Conservation (phyloP, 2,113 vertebrate species). For the Hypomesus transpacificus region DNA sequence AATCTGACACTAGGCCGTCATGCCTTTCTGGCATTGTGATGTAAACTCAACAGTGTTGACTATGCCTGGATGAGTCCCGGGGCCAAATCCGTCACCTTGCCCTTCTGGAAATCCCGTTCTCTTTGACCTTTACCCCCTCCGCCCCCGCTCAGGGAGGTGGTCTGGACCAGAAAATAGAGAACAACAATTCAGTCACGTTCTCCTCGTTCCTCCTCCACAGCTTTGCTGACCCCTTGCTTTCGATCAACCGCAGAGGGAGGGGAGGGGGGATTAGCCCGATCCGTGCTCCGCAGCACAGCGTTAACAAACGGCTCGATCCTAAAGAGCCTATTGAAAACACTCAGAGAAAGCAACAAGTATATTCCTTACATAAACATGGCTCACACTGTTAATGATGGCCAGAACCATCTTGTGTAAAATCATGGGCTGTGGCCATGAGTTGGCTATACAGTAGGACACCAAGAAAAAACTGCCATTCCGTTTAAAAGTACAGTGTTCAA, state of each 20-base stretch:
- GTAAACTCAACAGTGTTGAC: no score
- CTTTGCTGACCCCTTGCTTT: conserved; percentile 32
- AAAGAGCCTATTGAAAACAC: neutral
- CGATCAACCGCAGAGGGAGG: conserved; percentile 12
- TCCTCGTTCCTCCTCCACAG: conserved; percentile 35
- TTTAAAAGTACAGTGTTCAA: no score
- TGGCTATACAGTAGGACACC: no score
- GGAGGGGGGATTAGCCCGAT: neutral
- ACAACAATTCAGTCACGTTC: conserved; percentile 24
- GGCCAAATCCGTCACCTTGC: neutral
- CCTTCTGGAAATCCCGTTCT: neutral
- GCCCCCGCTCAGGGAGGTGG: conserved; percentile 17
- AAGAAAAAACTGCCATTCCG: no score
- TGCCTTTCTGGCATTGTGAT: no score
- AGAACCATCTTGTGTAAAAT: no score
- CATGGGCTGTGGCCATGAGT: no score
- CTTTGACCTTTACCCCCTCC: conserved; percentile 15
- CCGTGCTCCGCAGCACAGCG: conserved; percentile 5
- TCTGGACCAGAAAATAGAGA: neutral
- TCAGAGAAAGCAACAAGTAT: neutral
- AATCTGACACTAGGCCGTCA: no score
- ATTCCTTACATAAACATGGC: no score
- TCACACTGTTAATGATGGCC: no score
- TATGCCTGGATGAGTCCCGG: no score
- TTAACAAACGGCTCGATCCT: conserved; percentile 21